phyloP scores from a whole-genome alignment of 2,888 invertebrate species.

The Microplitis deprimator region DNA sequence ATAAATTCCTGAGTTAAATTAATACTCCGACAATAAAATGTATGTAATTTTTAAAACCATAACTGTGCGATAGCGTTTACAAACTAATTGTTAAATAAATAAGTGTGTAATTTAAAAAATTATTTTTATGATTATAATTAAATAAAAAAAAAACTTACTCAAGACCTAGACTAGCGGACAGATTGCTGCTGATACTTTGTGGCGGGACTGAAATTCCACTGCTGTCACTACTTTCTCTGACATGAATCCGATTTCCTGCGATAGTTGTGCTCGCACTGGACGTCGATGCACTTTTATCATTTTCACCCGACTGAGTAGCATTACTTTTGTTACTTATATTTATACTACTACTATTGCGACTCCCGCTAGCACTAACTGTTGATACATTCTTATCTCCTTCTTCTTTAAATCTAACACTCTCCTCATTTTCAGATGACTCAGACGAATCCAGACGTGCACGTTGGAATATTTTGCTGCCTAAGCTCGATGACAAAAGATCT shows the following conservation, averaged over 20 bases:
- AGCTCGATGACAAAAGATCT: conserved; percentile 56
- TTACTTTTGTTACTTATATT: conserved; percentile 25
- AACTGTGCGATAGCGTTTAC: not conserved
- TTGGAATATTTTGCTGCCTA: conserved; percentile 55
- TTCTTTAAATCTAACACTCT: conserved; percentile 24
- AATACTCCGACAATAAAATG: not conserved
- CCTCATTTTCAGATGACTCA: conserved; percentile 57
- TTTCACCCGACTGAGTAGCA: conserved; percentile 38
- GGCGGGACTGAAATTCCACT: conserved; percentile 62
- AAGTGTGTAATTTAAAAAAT: not conserved
- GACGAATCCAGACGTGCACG: conserved; percentile 54
- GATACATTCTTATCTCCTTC: conserved; percentile 35
- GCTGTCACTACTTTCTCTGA: conserved; percentile 43
- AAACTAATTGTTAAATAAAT: not conserved
- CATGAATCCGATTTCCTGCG: conserved; percentile 33
- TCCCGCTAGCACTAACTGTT: conserved; percentile 23
- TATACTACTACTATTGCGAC: not conserved
- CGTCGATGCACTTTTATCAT: conserved; percentile 35
- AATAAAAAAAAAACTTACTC: conserved; percentile 52
- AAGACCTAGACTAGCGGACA: conserved; percentile 48
- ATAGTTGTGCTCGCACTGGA: conserved; percentile 28
- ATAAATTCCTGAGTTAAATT: not conserved
- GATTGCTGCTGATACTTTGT: conserved; percentile 55
- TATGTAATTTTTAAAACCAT: not conserved
- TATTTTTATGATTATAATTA: too few relatives aligned